Evolutionary conservation across 2,797 vertebrate species (phyloP), one percentile per base, ranked within the genome.

Genomic region (Nannoperca obscura): DNA sequence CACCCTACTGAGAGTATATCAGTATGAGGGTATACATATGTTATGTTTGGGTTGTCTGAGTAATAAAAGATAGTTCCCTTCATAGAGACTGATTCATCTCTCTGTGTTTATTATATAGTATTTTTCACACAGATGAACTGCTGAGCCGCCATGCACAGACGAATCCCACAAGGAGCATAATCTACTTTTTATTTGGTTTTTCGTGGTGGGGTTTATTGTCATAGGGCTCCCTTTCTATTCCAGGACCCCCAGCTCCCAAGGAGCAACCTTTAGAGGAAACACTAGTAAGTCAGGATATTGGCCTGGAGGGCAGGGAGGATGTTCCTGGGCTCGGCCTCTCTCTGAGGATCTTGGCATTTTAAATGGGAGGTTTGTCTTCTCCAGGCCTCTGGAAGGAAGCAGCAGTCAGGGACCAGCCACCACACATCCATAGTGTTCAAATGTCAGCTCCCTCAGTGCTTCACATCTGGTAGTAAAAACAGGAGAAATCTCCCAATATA

Each of bases 231-330:
- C 62, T 22, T 44, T 60, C 32, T 60, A 8, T 58, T 66, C 42
- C 49, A 74, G 65, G 81, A 63, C 60, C 54, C 58, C 24, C 14
- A 34, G 74, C 24, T 75, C 46, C 77, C 38, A 60, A 42, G 27
- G 44, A 89, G 54, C 59, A 79, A 74, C 76, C 72, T 54, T 76
- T 8, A 22, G 40, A 63, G 83, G 86, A 88, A 91, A 81, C 69
- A 42, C 49, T 32, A 55, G 54, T 54, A 22, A 22, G 73, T 74
- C 73, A 84, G 78, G 86, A 89, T 85, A 65, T 69, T 85, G 71
- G 82, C 32, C 76, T 70, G 60, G 44, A 70, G 71, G 80, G 67
- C 63, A 47, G 52, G 47, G 83, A 63, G 85, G 86, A 73, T 74
- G 75, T 83, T 71, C 72, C 71, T 69, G 27, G 6, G 59, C 62